Percentiles rank a stretch among this genome's conserved stretches.
Conservation (phyloP, 2,113 vertebrate genomes). For the Amazona guildingii region DNA sequence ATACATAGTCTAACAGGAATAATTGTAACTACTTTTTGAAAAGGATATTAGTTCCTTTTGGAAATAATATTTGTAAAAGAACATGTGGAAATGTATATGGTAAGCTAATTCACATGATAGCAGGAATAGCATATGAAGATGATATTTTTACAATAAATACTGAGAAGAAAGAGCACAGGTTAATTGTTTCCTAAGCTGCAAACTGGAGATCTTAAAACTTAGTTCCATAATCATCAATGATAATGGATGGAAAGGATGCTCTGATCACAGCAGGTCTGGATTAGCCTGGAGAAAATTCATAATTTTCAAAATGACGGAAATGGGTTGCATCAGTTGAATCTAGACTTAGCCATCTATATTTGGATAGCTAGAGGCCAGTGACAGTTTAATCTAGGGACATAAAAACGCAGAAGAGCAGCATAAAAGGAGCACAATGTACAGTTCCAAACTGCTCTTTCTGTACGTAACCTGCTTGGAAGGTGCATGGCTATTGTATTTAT, state of each 20-base stretch:
- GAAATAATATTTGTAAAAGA: background rate
- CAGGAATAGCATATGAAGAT: background rate
- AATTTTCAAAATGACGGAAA: background rate
- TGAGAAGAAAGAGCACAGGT: background rate
- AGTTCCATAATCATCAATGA: background rate
- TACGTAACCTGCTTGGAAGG: background rate
- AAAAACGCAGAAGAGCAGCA: background rate
- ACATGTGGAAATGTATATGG: background rate
- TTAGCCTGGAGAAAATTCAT: background rate
- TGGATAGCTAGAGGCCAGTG: background rate
- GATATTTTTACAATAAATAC: background rate
- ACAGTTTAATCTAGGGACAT: background rate
- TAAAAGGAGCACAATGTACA: background rate
- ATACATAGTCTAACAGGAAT: background rate
- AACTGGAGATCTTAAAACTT: background rate
- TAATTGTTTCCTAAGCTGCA: background rate
- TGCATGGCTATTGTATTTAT: background rate
- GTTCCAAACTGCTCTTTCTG: background rate
- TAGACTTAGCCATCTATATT: background rate
- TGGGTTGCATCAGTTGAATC: background rate
- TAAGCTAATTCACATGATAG: background rate
- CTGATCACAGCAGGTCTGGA: background rate
- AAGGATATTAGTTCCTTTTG: background rate
- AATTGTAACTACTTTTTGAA: background rate
- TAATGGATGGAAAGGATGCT: background rate